These are phyloP conservation scores for Porites lobata DNA, from an alignment of 92 coral and sea anemone species.

Conservation along the genomic window DNA sequence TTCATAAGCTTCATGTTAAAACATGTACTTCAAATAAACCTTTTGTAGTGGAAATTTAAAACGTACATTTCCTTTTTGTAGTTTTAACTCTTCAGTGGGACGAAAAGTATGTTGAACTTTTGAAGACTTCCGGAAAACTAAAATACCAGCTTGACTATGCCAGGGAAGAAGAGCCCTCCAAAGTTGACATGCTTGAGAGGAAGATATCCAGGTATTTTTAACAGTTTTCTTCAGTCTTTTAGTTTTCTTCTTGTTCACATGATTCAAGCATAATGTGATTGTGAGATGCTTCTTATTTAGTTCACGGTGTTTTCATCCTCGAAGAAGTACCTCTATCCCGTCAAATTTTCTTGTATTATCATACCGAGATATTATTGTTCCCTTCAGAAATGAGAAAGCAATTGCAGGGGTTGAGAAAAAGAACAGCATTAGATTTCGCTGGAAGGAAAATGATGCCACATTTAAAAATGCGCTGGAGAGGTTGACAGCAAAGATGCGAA, in stretches of 20 bases:
- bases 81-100: conserved; percentile 55
- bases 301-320: too few relatives aligned
- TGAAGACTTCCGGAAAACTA: conserved; percentile 33
- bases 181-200: conserved; percentile 39
- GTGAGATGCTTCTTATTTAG: too few relatives aligned
- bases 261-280: too few relatives aligned
- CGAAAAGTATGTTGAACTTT: conserved; percentile 37
- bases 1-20: too few relatives aligned
- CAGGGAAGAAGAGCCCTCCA: conserved; percentile 7
- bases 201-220: conserved; percentile 17
- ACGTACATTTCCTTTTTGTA: not conserved
- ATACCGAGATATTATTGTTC: not conserved
- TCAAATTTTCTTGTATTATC: not conserved
- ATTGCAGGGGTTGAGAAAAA: conserved; percentile 18
- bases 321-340: not conserved
- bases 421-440: conserved; percentile 19
- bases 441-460: conserved; percentile 35
- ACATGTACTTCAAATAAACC: too few relatives aligned
- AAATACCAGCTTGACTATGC: conserved; percentile 32
- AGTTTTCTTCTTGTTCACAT: too few relatives aligned
- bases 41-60: not conserved
- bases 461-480: conserved; percentile 9
- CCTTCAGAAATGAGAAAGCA: conserved; percentile 20
- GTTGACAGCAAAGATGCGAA: conserved; percentile 6
- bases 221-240: not conserved